Percentiles rank a stretch among this genome's conserved stretches.
Conservation (phyloP, 2,888 invertebrate species). For the Pristionchus exspectatus region DNA sequence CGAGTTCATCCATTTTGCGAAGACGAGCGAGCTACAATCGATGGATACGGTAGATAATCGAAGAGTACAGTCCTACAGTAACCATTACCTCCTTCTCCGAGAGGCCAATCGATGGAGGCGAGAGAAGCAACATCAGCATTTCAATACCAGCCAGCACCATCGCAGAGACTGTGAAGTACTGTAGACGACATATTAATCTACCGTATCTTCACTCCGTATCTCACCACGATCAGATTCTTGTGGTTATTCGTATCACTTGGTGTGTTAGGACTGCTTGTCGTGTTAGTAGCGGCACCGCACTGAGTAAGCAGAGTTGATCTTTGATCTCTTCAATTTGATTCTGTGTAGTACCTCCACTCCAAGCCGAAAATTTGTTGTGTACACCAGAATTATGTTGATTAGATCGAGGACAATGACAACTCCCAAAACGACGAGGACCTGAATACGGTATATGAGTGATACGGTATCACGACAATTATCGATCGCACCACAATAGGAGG, state of each 20-base stretch:
- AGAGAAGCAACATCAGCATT: constrained; percentile 21
- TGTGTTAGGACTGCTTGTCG: background rate
- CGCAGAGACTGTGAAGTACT: constrained; percentile 37
- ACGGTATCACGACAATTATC: background rate
- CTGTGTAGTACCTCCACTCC: background rate
- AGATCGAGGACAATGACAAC: constrained; percentile 43
- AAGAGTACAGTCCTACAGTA: background rate
- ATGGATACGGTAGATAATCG: background rate
- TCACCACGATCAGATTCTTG: constrained; percentile 32
- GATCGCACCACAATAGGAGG: constrained; percentile 40
- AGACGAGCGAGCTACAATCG: background rate
- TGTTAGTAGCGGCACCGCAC: background rate
- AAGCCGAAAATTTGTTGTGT: background rate
- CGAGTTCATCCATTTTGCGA: background rate
- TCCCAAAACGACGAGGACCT: constrained; percentile 31
- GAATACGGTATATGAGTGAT: background rate
- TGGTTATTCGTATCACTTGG: background rate
- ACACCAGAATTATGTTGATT: constrained; percentile 36
- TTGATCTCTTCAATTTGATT: background rate
- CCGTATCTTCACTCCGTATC: background rate
- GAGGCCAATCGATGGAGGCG: constrained; percentile 37
- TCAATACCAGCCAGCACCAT: constrained; percentile 15
- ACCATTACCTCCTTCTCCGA: constrained; percentile 38
- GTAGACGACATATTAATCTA: background rate
- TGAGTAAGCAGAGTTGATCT: background rate